phyloP scores from a whole-genome alignment of 1,140 invertebrate species.

The Drosophila sulfurigaster region DNA sequence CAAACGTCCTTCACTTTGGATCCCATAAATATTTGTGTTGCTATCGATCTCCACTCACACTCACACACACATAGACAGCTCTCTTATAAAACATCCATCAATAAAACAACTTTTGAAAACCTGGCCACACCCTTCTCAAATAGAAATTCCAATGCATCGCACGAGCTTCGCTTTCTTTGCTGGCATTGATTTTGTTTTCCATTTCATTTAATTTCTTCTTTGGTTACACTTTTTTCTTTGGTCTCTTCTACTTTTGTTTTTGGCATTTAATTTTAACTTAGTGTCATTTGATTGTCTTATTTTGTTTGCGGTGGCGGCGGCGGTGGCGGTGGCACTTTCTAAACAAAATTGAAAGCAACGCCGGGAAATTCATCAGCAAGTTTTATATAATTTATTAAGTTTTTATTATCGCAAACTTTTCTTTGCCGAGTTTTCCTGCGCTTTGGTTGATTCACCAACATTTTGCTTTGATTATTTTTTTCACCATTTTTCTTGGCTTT shows the following conservation, averaged over 20 bases:
- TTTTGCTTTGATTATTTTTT: slow-evolving; percentile 24
- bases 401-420: slow-evolving; percentile 34
- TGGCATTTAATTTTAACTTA: slow-evolving; percentile 56
- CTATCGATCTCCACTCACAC: slow-evolving; percentile 10
- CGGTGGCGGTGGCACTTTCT: slow-evolving; percentile 53
- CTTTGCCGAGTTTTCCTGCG: slow-evolving; percentile 6
- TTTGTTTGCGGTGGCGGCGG: slow-evolving; percentile 13
- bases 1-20: slow-evolving; percentile 35
- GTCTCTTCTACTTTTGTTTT: slow-evolving; percentile 29
- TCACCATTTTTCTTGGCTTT: slow-evolving; percentile 23
- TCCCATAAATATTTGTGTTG: not conserved
- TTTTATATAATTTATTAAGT: slow-evolving; percentile 61
- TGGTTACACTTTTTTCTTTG: slow-evolving; percentile 35
- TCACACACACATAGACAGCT: not conserved
- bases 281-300: slow-evolving; percentile 44
- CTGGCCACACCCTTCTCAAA: slow-evolving; percentile 53
- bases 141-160: slow-evolving; percentile 47
- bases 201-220: slow-evolving; percentile 67
- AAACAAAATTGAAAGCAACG: slow-evolving; percentile 59
- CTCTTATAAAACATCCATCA: not conserved
- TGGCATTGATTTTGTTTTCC: slow-evolving; percentile 62
- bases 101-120: slow-evolving; percentile 5
- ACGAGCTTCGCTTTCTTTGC: slow-evolving; percentile 57
- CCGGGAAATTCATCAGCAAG: slow-evolving; percentile 66
- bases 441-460: slow-evolving; percentile 13